Conservation (phyloP, 2,888 invertebrate species). For the Brassicogethes aeneus region DNA sequence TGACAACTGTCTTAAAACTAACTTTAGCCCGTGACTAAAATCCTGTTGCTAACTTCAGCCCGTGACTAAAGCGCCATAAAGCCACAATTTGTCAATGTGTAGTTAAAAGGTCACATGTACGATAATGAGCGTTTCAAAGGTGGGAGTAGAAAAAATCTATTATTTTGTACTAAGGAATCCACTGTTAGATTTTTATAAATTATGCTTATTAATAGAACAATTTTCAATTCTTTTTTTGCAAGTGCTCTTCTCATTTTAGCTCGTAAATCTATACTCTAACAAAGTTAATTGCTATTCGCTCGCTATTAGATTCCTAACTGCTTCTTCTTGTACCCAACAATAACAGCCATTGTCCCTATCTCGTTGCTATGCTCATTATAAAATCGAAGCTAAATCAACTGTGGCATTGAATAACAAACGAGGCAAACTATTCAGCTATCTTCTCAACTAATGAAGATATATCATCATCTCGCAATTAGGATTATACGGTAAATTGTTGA, state of each 20-base stretch:
- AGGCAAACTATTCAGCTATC: conserved; percentile 7
- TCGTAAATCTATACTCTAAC: conserved; percentile 4
- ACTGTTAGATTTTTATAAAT: no score
- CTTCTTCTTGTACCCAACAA: conserved; percentile 9
- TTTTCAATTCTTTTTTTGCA: not conserved
- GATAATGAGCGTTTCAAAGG: no score
- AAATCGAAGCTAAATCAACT: conserved; percentile 8
- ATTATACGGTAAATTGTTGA: not conserved
- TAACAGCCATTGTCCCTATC: conserved; percentile 11
- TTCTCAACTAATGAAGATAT: conserved; percentile 1
- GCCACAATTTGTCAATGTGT: no score
- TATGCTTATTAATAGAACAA: no score
- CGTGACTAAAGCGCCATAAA: no score
- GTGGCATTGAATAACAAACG: conserved; percentile 8
- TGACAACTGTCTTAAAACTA: no score
- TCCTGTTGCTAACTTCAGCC: no score
- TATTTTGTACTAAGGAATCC: no score
- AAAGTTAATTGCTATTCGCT: conserved; percentile 8
- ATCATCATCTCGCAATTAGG: not conserved
- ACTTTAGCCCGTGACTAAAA: no score
- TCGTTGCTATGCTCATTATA: conserved; percentile 9
- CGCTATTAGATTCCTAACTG: conserved; percentile 9
- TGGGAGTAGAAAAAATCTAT: no score
- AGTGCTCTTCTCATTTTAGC: not conserved
- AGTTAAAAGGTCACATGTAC: no score